Evolutionary conservation across 2,113 vertebrate genomes (phyloP), one percentile per base, ranked within the genome.

Genomic region (Vireo altiloquus): DNA sequence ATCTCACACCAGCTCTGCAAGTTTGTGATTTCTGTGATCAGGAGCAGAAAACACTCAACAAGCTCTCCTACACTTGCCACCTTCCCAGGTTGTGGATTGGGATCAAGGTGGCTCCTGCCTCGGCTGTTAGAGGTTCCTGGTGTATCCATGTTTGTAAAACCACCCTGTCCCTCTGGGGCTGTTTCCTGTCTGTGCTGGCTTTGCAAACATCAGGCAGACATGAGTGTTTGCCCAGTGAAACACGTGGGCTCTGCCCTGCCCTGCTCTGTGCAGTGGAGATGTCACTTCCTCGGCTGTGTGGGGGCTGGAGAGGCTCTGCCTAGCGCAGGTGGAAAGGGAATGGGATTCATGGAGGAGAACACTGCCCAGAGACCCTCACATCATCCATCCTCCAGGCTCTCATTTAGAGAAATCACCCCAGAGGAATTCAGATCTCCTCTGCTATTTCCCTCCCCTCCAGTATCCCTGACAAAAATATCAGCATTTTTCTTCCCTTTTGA

Each of bases 221-320:
- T 0, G 1, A 40, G 8, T 22, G 39, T 72, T 91, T 92, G 66
- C 46, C 49, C 64, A 64, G 54, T 1, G 4, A 61, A 44, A 31
- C 0, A 25, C 0, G 0, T 61, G 75, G 22, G 89, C 20, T 25
- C 65, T 56, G 50, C 61, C 66, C 59, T 83, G 56, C 24, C 47
- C 81, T 64, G 46, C 40, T 54, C 28, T 19, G 24, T 47, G 81
- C 52, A 22, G 4, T 2, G 42, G 44, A 35, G 31, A n/a, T 0
- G 1, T 35, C 2, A 0, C 66, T 54, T 69, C 59, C 87, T 77
- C 3, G 2, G 61, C 44, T 54, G 8, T 0, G 4, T 3, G 3
- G 11, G 20, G 35, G 47, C 50, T 66, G n/a, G 19, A 63, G 66
- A 57, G 11, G 39, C 10, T 82, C 71, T 1, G 3, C 30, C 30